Percentiles rank a stretch among this genome's conserved stretches.
These are phyloP conservation scores for Keiferia lycopersicella DNA, from an alignment of 2,888 invertebrate species.

Conservation along the genomic window DNA sequence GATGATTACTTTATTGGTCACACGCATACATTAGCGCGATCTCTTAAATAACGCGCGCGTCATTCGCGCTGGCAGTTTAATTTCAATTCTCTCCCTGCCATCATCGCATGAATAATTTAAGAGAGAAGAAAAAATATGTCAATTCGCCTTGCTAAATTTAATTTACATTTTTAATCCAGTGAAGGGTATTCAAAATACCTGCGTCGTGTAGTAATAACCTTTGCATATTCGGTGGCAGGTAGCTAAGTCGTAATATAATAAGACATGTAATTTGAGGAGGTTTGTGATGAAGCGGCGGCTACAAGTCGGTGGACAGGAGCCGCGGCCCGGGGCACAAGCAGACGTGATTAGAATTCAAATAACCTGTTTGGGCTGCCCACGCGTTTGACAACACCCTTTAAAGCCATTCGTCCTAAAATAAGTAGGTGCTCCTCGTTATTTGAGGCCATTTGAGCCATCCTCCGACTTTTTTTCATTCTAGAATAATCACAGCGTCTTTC, in stretches of 20 bases:
- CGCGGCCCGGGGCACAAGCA: constrained; percentile 50
- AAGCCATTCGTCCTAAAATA: constrained; percentile 45
- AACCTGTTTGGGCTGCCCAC: constrained; percentile 73
- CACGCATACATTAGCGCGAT: constrained; percentile 47
- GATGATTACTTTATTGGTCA: constrained; percentile 77
- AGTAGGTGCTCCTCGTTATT: constrained; percentile 18
- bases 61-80: constrained; percentile 52
- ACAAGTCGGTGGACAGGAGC: constrained; percentile 36
- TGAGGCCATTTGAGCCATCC: background rate
- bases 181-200: constrained; percentile 14
- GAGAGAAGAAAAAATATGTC: constrained; percentile 44
- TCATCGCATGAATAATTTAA: constrained; percentile 33
- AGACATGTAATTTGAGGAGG: constrained; percentile 17
- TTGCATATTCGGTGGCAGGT: constrained; percentile 28
- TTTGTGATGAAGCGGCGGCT: constrained; percentile 19
- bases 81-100: constrained; percentile 50
- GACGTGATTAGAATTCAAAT: constrained; percentile 69
- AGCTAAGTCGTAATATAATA: constrained; percentile 17
- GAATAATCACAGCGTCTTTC: background rate
- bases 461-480: background rate
- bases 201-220: constrained; percentile 8
- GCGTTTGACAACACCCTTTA: constrained; percentile 69
- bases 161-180: constrained; percentile 16
- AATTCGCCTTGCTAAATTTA: constrained; percentile 18
- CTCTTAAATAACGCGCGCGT: constrained; percentile 54